Conservation (phyloP, 2,113 vertebrate genomes). For the Chinchilla lanigera region DNA sequence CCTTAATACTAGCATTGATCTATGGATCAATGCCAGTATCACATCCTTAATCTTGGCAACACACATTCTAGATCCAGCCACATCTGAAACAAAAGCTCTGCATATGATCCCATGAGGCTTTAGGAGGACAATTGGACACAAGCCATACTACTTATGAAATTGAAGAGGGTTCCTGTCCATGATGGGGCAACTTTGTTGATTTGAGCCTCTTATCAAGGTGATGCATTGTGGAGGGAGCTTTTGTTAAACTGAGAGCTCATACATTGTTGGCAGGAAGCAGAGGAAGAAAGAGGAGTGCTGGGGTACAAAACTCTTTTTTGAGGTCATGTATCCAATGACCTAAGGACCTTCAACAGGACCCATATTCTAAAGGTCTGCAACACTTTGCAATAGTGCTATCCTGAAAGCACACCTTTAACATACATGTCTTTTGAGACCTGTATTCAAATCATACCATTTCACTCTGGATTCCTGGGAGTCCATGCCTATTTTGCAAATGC, state of each 20-base stretch:
- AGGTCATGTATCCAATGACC: not conserved
- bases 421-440: not conserved
- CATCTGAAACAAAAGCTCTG: not conserved
- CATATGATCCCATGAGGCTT: not conserved
- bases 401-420: not conserved
- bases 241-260: not conserved
- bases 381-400: too few relatives aligned
- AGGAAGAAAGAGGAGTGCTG: not conserved
- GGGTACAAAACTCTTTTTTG: not conserved
- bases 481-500: not conserved
- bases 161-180: not conserved
- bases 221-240: not conserved
- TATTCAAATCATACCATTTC: not conserved
- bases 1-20: not conserved
- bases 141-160: not conserved
- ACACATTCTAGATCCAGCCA: not conserved
- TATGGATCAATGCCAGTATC: not conserved
- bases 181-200: not conserved
- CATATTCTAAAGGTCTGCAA: not conserved
- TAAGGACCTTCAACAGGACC: not conserved
- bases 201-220: not conserved
- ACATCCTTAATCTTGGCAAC: not conserved
- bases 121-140: not conserved
- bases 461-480: accelerated
- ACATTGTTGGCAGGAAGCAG: not conserved